Evolutionary conservation across 2,888 invertebrate genomes (phyloP).

Genomic region (Mechanitis messenoides): DNA sequence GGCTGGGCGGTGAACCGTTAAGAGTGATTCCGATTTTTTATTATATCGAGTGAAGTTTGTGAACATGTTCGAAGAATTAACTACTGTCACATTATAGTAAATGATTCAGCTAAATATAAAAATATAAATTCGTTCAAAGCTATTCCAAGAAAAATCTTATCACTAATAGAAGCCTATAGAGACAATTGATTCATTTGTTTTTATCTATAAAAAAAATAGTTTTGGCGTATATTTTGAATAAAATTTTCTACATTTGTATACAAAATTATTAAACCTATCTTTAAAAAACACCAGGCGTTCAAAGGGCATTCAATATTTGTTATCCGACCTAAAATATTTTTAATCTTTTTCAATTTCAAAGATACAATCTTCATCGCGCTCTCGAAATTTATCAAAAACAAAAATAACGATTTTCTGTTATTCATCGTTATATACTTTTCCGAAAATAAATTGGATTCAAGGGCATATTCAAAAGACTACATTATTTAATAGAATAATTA

Average conservation of each 20-base stretch:
- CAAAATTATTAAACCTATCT: neutral
- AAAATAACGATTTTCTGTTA: conserved; percentile 56
- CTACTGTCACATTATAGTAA: conserved; percentile 5
- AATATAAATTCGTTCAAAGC: too few relatives aligned
- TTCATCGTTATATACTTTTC: conserved; percentile 41
- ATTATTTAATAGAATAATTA: too few relatives aligned
- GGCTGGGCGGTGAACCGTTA: conserved; percentile 56
- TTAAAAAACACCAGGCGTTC: conserved; percentile 11
- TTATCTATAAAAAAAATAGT: too few relatives aligned
- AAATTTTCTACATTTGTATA: too few relatives aligned
- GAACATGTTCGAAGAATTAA: conserved; percentile 16
- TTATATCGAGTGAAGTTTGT: conserved; percentile 26
- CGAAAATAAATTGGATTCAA: conserved; percentile 25
- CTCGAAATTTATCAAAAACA: conserved; percentile 72
- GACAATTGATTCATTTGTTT: too few relatives aligned
- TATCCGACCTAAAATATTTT: conserved; percentile 40
- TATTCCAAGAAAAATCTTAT: too few relatives aligned
- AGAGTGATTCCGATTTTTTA: conserved; percentile 35
- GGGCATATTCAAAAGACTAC: neutral
- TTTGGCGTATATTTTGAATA: too few relatives aligned
- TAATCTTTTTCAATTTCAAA: conserved; percentile 48
- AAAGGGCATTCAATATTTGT: conserved; percentile 22
- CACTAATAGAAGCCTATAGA: too few relatives aligned
- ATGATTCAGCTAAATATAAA: too few relatives aligned
- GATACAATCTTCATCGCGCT: conserved; percentile 57